Conservation (phyloP, 2,797 vertebrate species). For the Microtus obscurus region DNA sequence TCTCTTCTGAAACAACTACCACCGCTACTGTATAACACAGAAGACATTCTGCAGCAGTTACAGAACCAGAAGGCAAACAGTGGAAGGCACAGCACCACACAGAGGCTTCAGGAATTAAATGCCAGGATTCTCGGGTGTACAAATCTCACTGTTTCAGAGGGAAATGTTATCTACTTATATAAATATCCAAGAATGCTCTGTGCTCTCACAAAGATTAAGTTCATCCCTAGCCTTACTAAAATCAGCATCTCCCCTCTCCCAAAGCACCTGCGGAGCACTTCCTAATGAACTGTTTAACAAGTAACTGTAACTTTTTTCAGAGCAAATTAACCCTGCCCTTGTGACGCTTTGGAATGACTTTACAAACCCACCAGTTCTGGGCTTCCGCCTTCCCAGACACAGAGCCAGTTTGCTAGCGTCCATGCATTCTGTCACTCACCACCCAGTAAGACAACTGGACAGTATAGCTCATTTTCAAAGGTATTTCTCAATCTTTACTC, state of each 20-base stretch:
- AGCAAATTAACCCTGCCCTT: not conserved
- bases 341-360: conserved; percentile 10
- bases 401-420: not conserved
- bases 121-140: not conserved
- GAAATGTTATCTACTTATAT: not conserved
- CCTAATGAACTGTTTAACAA: conserved; percentile 11
- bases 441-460: conserved; percentile 18
- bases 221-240: conserved; percentile 29
- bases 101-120: not conserved
- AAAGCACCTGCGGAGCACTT: not conserved
- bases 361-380: conserved; percentile 33
- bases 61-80: not conserved
- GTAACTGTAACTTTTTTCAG: conserved; percentile 16
- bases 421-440: not conserved
- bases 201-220: not conserved
- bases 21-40: conserved; percentile 8
- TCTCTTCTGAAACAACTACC: conserved; percentile 23
- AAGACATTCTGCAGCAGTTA: not conserved
- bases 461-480: not conserved
- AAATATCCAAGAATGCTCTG: not conserved
- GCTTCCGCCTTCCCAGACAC: not conserved
- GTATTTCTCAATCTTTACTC: not conserved
- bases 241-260: not conserved
- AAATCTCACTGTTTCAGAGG: not conserved
- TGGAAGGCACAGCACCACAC: not conserved